These are phyloP conservation scores for Drymonia ruficornis DNA, from an alignment of 2,888 invertebrate species.

Conservation along the genomic window DNA sequence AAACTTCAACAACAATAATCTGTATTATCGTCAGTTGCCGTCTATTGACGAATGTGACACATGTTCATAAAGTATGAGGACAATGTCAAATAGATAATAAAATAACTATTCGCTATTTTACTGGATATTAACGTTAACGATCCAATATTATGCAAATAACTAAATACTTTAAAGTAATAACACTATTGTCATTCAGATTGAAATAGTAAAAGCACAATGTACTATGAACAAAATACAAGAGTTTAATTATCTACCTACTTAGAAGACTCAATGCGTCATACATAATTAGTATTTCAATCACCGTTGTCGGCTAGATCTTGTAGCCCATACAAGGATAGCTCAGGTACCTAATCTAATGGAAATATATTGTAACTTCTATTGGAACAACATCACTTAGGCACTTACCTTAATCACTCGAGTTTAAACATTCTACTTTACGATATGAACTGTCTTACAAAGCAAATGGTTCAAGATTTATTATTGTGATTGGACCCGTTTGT, in stretches of 20 bases:
- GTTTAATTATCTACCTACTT: conserved; percentile 11
- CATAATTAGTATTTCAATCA: conserved; percentile 46
- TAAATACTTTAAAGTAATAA: conserved; percentile 22
- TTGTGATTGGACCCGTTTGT: too few relatives aligned
- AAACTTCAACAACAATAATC: not conserved
- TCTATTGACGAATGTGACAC: not conserved
- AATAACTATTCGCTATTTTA: not conserved
- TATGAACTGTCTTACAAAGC: too few relatives aligned
- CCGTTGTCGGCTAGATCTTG: conserved; percentile 34
- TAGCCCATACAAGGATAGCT: conserved; percentile 43
- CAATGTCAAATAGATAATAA: conserved; percentile 2
- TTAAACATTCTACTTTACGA: too few relatives aligned
- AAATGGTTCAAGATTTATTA: too few relatives aligned
- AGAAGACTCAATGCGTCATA: conserved; percentile 28
- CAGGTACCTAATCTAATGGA: conserved; percentile 26
- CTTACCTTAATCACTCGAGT: not conserved
- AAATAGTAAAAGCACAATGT: conserved; percentile 23
- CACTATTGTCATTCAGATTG: conserved; percentile 34
- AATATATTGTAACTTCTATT: conserved; percentile 29
- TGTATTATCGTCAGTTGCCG: not conserved
- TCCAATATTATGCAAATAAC: conserved; percentile 24
- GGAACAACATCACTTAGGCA: conserved; percentile 27
- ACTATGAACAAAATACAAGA: conserved; percentile 17
- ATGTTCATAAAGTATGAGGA: not conserved
- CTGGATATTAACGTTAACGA: conserved; percentile 3